Evolutionary conservation across 1,140 invertebrate genomes (phyloP).

Genomic region (Halictus rubicundus): DNA sequence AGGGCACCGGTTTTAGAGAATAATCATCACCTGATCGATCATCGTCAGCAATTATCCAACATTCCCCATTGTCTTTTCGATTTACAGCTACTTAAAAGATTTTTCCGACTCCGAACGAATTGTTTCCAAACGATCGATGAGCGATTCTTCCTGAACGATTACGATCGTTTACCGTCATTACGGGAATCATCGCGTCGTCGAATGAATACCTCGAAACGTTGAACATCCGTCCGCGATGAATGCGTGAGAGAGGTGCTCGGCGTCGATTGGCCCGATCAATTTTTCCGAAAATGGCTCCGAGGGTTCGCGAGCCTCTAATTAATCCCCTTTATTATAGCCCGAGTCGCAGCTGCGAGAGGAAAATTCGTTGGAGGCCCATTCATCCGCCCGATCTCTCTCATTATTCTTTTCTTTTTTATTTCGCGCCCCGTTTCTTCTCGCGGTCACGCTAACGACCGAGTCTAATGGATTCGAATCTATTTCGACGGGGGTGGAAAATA

Average conservation of each 20-base stretch:
- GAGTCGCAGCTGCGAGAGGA: not conserved
- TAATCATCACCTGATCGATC: too few relatives aligned
- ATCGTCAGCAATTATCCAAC: too few relatives aligned
- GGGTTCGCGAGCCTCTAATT: not conserved
- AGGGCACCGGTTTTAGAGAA: too few relatives aligned
- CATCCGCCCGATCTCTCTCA: not conserved
- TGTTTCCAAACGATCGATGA: too few relatives aligned
- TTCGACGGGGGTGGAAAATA: not conserved
- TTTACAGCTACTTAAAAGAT: too few relatives aligned
- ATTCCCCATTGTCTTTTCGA: too few relatives aligned
- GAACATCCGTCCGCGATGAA: not conserved
- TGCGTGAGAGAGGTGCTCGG: not conserved
- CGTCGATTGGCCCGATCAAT: not conserved
- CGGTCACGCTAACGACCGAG: slow-evolving; percentile 1
- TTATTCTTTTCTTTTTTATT: not conserved
- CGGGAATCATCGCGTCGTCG: too few relatives aligned
- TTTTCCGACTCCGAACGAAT: too few relatives aligned
- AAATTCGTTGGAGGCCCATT: not conserved
- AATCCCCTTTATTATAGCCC: not conserved
- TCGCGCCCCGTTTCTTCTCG: not conserved
- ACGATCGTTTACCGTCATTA: too few relatives aligned
- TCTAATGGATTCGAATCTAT: slow-evolving; percentile 39
- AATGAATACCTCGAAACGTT: too few relatives aligned
- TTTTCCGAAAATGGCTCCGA: not conserved
- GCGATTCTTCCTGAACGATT: too few relatives aligned